phyloP scores from a whole-genome alignment of 2,797 vertebrate genomes.

The Acropternis orthonyx region DNA sequence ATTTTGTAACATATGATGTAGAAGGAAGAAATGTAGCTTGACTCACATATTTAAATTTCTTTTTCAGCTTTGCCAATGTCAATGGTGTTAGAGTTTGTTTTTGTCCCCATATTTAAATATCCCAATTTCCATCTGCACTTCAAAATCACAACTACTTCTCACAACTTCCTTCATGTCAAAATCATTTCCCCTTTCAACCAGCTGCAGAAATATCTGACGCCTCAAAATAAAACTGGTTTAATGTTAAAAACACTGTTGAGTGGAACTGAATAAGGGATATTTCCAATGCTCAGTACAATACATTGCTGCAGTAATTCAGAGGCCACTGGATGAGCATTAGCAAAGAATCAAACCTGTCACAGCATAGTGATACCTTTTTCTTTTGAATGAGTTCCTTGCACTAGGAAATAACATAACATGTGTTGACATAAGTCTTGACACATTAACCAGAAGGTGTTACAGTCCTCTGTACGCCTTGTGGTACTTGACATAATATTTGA shows the following conservation, averaged over 20 bases:
- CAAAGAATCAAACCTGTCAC: neutral
- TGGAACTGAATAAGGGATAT: neutral
- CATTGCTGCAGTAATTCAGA: neutral
- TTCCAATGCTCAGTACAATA: neutral
- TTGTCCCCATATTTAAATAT: neutral
- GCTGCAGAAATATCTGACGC: neutral
- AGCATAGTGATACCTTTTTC: neutral
- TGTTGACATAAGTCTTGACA: slow-evolving; percentile 24
- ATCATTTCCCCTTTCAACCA: neutral
- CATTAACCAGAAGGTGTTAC: neutral
- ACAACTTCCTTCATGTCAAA: neutral
- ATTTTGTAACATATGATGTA: neutral
- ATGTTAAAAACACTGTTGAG: neutral
- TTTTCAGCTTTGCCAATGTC: neutral
- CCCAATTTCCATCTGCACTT: neutral
- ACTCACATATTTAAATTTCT: neutral
- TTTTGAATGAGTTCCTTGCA: neutral
- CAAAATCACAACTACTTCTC: neutral
- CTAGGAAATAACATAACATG: neutral
- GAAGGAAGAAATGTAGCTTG: neutral
- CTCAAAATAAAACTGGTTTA: neutral
- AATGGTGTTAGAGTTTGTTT: neutral
- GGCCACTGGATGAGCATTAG: neutral
- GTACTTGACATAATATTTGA: slow-evolving; percentile 15
- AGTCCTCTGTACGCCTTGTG: neutral